Percentiles rank a stretch among this genome's conserved stretches.
Evolutionary conservation across 2,888 invertebrate species (phyloP).

Genomic region (Gymnosoma rotundatum): DNA sequence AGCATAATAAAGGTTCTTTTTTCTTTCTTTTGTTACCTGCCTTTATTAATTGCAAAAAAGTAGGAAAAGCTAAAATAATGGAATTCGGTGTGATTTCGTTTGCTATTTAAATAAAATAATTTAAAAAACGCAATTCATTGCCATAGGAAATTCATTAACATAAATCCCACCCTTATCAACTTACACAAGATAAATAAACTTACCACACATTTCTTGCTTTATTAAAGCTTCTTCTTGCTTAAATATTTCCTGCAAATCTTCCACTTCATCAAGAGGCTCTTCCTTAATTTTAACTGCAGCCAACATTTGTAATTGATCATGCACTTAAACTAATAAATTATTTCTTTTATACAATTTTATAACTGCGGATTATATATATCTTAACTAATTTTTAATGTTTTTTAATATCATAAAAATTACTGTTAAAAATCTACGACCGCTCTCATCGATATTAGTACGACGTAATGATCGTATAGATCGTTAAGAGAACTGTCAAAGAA

Average conservation of each 20-base stretch:
- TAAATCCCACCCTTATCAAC: slow-evolving; percentile 5
- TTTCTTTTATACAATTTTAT: neutral
- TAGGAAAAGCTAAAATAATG: neutral
- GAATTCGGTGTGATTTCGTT: slow-evolving; percentile 30
- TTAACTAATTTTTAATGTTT: slow-evolving; percentile 10
- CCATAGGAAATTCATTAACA: neutral
- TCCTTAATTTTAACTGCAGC: slow-evolving; percentile 70
- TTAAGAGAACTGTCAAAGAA: slow-evolving; percentile 66
- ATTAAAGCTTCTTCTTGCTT: slow-evolving; percentile 39
- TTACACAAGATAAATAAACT: neutral
- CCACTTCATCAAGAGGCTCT: slow-evolving; percentile 66
- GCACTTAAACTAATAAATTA: slow-evolving; percentile 1
- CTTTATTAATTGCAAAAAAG: slow-evolving; percentile 19
- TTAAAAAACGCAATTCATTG: slow-evolving; percentile 1
- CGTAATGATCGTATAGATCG: slow-evolving; percentile 65
- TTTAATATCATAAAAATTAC: slow-evolving; percentile 55
- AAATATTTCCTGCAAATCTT: slow-evolving; percentile 60
- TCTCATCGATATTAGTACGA: slow-evolving; percentile 61
- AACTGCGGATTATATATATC: slow-evolving; percentile 17
- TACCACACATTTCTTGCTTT: slow-evolving; percentile 60
- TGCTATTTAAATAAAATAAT: neutral
- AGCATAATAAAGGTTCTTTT: slow-evolving; percentile 44
- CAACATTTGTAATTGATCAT: slow-evolving; percentile 49
- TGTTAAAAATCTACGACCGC: slow-evolving; percentile 64
- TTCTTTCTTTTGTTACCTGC: slow-evolving; percentile 17